A percentile compares a stretch with the other conserved stretches of the same genome.
Conservation (phyloP, 2,888 invertebrate species). For the Mythimna pallens region DNA sequence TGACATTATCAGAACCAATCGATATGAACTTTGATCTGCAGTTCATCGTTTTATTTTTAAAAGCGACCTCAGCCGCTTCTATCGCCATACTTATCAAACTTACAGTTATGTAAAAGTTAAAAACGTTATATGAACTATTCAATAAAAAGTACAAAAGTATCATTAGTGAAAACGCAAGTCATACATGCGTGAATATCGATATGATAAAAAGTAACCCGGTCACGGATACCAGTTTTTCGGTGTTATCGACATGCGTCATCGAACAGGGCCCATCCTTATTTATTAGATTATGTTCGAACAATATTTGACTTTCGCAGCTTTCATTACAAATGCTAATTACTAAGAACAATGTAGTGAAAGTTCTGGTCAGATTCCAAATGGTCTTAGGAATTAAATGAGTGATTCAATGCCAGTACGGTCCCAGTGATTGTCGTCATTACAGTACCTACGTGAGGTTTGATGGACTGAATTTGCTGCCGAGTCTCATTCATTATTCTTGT, state of each 20-base stretch:
- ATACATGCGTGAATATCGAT: slow-evolving; percentile 45
- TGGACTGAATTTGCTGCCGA: slow-evolving; percentile 32
- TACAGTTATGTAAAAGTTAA: slow-evolving; percentile 34
- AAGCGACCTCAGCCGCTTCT: neutral
- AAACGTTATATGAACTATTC: slow-evolving; percentile 16
- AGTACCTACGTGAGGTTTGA: slow-evolving; percentile 27
- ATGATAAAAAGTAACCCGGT: slow-evolving; percentile 57
- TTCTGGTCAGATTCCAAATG: slow-evolving; percentile 54
- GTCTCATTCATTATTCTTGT: slow-evolving; percentile 60
- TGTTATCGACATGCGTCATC: slow-evolving; percentile 49
- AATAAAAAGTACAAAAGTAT: slow-evolving; percentile 35
- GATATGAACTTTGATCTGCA: slow-evolving; percentile 15
- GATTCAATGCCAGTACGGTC: slow-evolving; percentile 42
- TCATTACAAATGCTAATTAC: slow-evolving; percentile 70
- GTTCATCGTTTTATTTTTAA: slow-evolving; percentile 19
- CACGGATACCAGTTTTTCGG: slow-evolving; percentile 41
- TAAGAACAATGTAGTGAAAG: slow-evolving; percentile 75
- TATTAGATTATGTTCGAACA: slow-evolving; percentile 53
- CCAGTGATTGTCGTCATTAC: slow-evolving; percentile 45
- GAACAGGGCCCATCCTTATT: slow-evolving; percentile 51
- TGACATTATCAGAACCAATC: slow-evolving; percentile 3
- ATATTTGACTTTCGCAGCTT: slow-evolving; percentile 62
- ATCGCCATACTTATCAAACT: slow-evolving; percentile 11
- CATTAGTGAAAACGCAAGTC: slow-evolving; percentile 57
- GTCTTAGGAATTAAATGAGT: slow-evolving; percentile 51